Conservation (phyloP, 2,888 invertebrate genomes). For the Volucella inanis region DNA sequence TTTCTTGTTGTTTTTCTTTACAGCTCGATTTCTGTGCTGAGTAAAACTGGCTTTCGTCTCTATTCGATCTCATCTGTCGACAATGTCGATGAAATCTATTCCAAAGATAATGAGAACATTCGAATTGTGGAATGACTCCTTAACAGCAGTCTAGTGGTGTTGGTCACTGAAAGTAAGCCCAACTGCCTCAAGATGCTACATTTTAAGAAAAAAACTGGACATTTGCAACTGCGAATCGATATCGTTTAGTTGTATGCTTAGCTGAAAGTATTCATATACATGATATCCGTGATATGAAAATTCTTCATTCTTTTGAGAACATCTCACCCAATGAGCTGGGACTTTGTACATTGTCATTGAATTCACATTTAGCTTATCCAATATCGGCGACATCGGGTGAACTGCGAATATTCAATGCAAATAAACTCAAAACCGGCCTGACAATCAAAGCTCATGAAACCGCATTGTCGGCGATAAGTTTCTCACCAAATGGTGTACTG, state of each 20-base stretch:
- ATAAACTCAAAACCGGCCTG: conserved; percentile 79
- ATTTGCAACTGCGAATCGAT: conserved; percentile 83
- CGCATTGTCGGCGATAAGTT: conserved; percentile 81
- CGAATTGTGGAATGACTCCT: conserved; percentile 82
- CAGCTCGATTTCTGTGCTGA: conserved; percentile 82
- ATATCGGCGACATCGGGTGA: conserved; percentile 80
- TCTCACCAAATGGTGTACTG: conserved; percentile 81
- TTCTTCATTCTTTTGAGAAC: conserved; percentile 82
- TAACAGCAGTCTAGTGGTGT: conserved; percentile 82
- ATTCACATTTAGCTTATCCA: conserved; percentile 83
- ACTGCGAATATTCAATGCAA: conserved; percentile 82
- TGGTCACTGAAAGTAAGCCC: conserved; percentile 82
- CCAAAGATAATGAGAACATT: conserved; percentile 82
- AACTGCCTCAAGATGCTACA: conserved; percentile 82
- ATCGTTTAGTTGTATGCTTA: conserved; percentile 81
- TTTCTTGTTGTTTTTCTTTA: conserved; percentile 44
- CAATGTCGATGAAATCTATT: conserved; percentile 82
- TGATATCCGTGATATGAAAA: conserved; percentile 83
- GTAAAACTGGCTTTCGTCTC: conserved; percentile 80
- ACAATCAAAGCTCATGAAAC: conserved; percentile 82
- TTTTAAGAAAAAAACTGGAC: conserved; percentile 83
- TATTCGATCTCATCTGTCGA: conserved; percentile 81
- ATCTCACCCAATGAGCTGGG: conserved; percentile 81
- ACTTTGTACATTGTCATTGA: conserved; percentile 81
- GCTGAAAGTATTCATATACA: conserved; percentile 83